Evolutionary conservation across 2,888 invertebrate genomes (phyloP).

Genomic region (Hydrotaea cyrtoneurina): DNA sequence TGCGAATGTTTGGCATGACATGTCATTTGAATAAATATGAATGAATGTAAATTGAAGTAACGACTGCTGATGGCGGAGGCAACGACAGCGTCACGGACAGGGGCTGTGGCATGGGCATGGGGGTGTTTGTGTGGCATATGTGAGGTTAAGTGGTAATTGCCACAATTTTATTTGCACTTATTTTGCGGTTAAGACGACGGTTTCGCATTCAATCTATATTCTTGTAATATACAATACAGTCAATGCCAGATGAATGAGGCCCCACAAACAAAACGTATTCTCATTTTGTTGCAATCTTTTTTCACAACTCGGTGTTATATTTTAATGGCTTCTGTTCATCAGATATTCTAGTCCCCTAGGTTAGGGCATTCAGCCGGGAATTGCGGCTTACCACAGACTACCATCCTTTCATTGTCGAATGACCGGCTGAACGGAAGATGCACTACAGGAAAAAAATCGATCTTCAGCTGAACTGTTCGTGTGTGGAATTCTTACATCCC

Average conservation of each 20-base stretch:
- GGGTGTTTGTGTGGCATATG: conserved; percentile 60
- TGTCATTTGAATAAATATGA: conserved; percentile 48
- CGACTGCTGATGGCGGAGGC: background rate
- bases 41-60: conserved; percentile 36
- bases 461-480: too few relatives aligned
- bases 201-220: conserved; percentile 57
- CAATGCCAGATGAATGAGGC: background rate
- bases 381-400: too few relatives aligned
- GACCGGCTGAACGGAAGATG: too few relatives aligned
- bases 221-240: conserved; percentile 13
- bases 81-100: too few relatives aligned
- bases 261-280: conserved; percentile 13
- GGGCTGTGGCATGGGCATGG: background rate
- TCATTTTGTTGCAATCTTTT: too few relatives aligned
- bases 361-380: too few relatives aligned
- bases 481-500: too few relatives aligned
- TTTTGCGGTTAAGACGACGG: conserved; percentile 66
- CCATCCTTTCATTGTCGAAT: too few relatives aligned
- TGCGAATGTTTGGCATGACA: conserved; percentile 48
- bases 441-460: too few relatives aligned
- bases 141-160: conserved; percentile 68
- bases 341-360: too few relatives aligned
- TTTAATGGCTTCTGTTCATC: too few relatives aligned
- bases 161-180: conserved; percentile 68
- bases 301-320: too few relatives aligned